A percentile compares a stretch with the other conserved stretches of the same genome.
Evolutionary conservation across 2,113 vertebrate genomes (phyloP).

Genomic region (Excalfactoria chinensis): DNA sequence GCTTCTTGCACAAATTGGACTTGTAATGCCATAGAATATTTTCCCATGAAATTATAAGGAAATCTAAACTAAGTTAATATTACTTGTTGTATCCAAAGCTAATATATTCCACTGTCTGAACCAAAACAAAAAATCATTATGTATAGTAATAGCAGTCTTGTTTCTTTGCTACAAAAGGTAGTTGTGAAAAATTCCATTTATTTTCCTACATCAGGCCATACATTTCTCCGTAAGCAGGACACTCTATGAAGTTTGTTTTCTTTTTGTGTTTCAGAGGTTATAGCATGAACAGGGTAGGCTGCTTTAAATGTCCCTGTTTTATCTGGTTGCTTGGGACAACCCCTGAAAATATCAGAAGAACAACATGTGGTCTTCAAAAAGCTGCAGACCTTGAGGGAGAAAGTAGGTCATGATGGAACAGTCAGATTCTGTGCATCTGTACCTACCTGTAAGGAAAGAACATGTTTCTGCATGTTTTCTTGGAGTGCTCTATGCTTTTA

Average conservation of each 20-base stretch:
- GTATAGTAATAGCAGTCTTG: neutral
- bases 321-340: conserved; percentile 45
- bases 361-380: neutral
- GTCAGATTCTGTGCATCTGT: neutral
- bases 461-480: neutral
- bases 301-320: conserved; percentile 32
- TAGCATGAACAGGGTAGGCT: neutral
- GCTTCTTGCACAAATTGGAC: neutral
- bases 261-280: neutral
- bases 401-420: neutral
- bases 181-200: neutral
- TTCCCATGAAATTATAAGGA: neutral
- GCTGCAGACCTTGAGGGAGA: neutral
- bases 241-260: neutral
- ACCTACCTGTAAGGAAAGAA: neutral
- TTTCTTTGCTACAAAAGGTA: neutral
- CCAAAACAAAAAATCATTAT: neutral
- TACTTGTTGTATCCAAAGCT: neutral
- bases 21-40: neutral
- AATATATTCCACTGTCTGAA: neutral
- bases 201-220: neutral
- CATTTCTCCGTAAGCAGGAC: neutral
- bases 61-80: neutral
- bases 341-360: conserved; percentile 29
- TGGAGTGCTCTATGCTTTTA: neutral